Evolutionary conservation across 1,140 invertebrate species (phyloP).

Genomic region (Caenorhabditis briggsae): DNA sequence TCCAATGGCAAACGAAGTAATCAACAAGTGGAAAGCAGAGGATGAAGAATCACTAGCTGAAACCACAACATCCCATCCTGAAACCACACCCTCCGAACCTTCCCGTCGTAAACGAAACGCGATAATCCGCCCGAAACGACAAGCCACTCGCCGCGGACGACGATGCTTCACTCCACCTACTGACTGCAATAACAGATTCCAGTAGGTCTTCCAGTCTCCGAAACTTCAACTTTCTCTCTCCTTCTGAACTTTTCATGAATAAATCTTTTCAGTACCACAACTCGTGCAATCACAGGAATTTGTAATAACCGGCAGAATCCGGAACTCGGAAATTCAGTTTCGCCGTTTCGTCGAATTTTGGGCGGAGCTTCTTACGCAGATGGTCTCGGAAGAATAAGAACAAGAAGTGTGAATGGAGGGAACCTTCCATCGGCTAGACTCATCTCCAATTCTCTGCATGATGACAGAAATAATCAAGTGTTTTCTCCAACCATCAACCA

Average conservation of each 20-base stretch:
- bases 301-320: constrained; percentile 91
- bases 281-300: constrained; percentile 85
- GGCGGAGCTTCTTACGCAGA: constrained; percentile 57
- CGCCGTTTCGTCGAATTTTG: constrained; percentile 32
- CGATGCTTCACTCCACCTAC: constrained; percentile 20
- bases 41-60: neutral
- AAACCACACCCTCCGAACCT: no score
- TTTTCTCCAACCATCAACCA: constrained; percentile 59
- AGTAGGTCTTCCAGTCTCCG: neutral
- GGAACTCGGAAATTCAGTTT: constrained; percentile 81
- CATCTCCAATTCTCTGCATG: constrained; percentile 51
- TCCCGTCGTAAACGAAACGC: neutral
- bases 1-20: neutral
- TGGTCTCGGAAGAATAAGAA: constrained; percentile 54
- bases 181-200: constrained; percentile 44
- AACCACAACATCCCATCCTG: neutral
- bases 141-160: neutral
- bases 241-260: neutral
- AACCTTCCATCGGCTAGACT: constrained; percentile 52
- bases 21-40: constrained; percentile 25
- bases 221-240: neutral
- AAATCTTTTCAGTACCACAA: constrained; percentile 26
- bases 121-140: neutral
- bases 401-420: constrained; percentile 10
- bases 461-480: constrained; percentile 31